These are phyloP conservation scores for Prionace glauca DNA, from an alignment of 2,797 vertebrate genomes.

Conservation along the genomic window DNA sequence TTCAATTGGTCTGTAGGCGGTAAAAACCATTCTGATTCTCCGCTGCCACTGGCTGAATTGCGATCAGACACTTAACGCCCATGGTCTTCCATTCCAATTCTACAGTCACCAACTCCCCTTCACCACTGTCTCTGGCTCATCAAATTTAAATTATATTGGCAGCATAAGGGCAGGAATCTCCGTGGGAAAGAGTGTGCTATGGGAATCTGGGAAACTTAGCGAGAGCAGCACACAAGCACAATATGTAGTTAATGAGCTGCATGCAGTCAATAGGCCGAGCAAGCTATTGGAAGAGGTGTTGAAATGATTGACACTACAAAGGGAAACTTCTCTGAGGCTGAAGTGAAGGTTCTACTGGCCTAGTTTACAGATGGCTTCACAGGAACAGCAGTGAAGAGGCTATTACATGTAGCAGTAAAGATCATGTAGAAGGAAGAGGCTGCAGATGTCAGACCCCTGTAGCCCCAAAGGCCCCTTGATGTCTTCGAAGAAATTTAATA, in stretches of 20 bases:
- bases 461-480: not conserved
- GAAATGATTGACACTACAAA: not conserved
- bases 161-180: not conserved
- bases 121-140: too few relatives aligned
- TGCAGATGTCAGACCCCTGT: not conserved
- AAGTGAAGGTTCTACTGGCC: not conserved
- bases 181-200: not conserved
- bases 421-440: not conserved
- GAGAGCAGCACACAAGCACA: not conserved
- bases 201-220: not conserved
- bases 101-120: not conserved
- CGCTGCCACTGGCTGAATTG: too few relatives aligned
- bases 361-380: not conserved
- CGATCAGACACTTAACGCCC: too few relatives aligned
- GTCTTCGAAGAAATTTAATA: not conserved
- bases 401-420: not conserved
- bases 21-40: too few relatives aligned
- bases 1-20: too few relatives aligned
- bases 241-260: not conserved
- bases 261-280: not conserved
- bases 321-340: not conserved
- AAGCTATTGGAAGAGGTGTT: not conserved
- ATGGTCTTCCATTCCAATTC: too few relatives aligned
- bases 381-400: not conserved
- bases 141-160: not conserved